Base-by-base conservation (phyloP, 2,113 vertebrate genomes). In the Pelecanus crispus region DNA sequence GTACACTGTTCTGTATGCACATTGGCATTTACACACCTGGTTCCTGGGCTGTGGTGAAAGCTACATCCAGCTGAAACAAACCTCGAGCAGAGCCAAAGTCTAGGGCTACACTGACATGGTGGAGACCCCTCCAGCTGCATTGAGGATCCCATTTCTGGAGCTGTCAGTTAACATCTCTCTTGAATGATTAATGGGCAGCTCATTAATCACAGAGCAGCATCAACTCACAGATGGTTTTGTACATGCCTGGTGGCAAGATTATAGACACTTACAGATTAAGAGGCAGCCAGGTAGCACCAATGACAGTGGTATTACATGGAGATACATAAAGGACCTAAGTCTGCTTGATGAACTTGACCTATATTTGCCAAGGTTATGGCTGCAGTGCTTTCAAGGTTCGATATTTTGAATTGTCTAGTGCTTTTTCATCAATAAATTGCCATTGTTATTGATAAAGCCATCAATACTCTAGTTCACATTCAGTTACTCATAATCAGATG, bases 61-160 rank as follows among this genome's bases (percentile, higher is more conserved):
- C 20, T 61, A 25, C 42, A 40, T n/a, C 19, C 55, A 70, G 63
- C 38, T 63, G 36, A 86, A 53, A 36, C 6, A 6, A 25, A 32
- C 17, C 53, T 53, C 3, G 1, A 91, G 31, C 44, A 61, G 56
- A 84, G 63, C 4, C n/a, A 40, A 13, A 85, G 34, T 10, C 61
- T 38, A 22, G 8, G 17, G 40, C n/a, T 80, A 49, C 0, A 3
- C 8, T 56, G 52, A n/a, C n/a, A 11, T 0, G 0, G 50, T 32
- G 25, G 29, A 81, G 26, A 80, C 9, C 9, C 56, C 19, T 31
- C n/a, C 44, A 78, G 38, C 32, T 36, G 28, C 38, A 53, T 0
- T 13, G 44, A 89, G 52, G 42, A 53, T 53, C 38, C 56, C 26
- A 47, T 55, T 42, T 44, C 15, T 44, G 17, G 29, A 87, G 47